Base-by-base conservation (phyloP, 1,140 invertebrate genomes). In the Ctenoplectra terminalis region DNA sequence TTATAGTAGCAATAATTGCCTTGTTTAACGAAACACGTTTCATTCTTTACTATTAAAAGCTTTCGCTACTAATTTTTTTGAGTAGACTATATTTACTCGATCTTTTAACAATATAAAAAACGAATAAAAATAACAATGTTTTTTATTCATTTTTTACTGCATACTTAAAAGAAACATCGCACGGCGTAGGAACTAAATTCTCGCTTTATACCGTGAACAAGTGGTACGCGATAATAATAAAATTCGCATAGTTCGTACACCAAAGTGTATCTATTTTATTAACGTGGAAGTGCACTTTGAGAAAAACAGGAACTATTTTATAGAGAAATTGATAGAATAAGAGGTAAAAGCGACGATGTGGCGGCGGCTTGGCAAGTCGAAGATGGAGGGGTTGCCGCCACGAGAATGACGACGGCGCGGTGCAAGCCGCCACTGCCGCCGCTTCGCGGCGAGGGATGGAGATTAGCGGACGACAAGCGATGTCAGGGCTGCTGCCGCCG, bases 401-500 rank as follows among this genome's bases (percentile, higher is more conserved):
- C 74, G 50, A 9, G 70, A 54, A 63, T 31, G 74, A 78, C 85
- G 84, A 58, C 63, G 80, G 83, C 85, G 85, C 79, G 8, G 73
- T 46, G 63, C 7, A 40, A 23, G 61, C n/a, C 72, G 84, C 85
- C 56, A 43, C 80, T 82, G 80, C 58, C 84, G 83, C 83, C 84
- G 85, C 84, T 82, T 74, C 50, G 75, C 56, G 85, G 84, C 60
- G 85, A 86, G 84, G 84, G 85, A 61, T 72, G 84, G 66, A 80
- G 81, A 71, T 71, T 46, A 61, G 54, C 56, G 26, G 34, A 58
- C 54, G 74, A 70, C 64, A 48, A 78, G 80, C 74, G 84, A 71
- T 86, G 85, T 83, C 81, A 87, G 84, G 84, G 84, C 75, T 80
- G 81, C 81, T 80, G 85, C 84, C 81, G 85, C 75, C 73, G 85